phyloP scores from a whole-genome alignment of 1,140 invertebrate species.

The Aradophagus sp. region DNA sequence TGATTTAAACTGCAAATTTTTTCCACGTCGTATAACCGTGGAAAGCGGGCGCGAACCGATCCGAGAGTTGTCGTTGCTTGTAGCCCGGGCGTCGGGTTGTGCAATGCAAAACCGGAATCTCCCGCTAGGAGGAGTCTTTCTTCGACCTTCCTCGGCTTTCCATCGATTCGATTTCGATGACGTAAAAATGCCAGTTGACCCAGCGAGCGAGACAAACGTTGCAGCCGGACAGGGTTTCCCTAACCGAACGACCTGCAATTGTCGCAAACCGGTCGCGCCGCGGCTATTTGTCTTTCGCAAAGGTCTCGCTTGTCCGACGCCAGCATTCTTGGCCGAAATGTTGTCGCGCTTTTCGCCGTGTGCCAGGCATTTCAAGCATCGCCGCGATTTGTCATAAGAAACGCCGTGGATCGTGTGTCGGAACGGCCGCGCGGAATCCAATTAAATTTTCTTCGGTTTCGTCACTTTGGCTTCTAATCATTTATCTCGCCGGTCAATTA shows the following conservation, averaged over 20 bases:
- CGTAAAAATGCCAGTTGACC: constrained; percentile 53
- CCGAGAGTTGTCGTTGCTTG: too few species aligned
- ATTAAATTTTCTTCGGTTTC: constrained; percentile 18
- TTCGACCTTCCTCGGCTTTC: constrained; percentile 58
- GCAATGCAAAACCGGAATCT: constrained; percentile 57
- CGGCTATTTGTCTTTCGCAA: constrained; percentile 45
- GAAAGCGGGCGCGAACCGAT: too few species aligned
- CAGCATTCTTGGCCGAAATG: constrained; percentile 44
- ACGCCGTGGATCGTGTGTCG: constrained; percentile 1
- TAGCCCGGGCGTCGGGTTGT: too few species aligned
- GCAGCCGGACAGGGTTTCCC: constrained; percentile 49
- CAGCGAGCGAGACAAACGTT: constrained; percentile 46
- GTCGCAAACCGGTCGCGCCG: constrained; percentile 45
- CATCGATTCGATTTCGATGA: constrained; percentile 49
- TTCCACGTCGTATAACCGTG: constrained; percentile 7
- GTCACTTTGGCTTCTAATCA: constrained; percentile 15
- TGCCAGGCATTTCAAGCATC: constrained; percentile 33
- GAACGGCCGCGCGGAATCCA: constrained; percentile 12
- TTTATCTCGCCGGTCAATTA: too few species aligned
- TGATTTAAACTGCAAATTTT: too few species aligned
- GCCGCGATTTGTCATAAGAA: constrained; percentile 21
- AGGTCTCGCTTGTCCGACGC: constrained; percentile 43
- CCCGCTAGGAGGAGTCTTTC: constrained; percentile 51
- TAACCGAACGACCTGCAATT: constrained; percentile 50
- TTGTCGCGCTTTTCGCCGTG: constrained; percentile 43